These are phyloP conservation scores for Mixornis gularis DNA, from an alignment of 2,113 vertebrate species.

Conservation along the genomic window DNA sequence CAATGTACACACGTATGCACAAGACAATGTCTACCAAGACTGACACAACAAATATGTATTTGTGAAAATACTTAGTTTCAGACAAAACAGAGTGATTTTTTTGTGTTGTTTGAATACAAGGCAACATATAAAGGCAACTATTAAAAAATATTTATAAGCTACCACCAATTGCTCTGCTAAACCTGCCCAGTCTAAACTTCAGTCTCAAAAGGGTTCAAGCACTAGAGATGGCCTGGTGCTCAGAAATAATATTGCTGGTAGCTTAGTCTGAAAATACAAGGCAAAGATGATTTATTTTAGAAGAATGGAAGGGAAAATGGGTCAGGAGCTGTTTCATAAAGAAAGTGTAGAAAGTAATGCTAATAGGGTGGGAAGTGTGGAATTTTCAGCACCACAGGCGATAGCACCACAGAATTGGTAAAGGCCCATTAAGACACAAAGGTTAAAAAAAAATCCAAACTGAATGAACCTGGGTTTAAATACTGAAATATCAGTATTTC, in stretches of 20 bases:
- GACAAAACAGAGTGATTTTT: background rate
- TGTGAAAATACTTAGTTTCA: background rate
- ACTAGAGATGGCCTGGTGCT: background rate
- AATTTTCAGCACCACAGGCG: constrained; percentile 1
- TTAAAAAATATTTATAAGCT: background rate
- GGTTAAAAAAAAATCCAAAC: background rate
- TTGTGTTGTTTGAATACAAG: background rate
- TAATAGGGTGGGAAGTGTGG: background rate
- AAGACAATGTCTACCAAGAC: background rate
- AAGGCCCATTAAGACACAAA: background rate
- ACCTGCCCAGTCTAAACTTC: background rate
- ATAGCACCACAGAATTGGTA: background rate
- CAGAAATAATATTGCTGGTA: background rate
- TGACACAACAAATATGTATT: background rate
- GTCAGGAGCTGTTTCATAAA: background rate
- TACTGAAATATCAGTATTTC: background rate
- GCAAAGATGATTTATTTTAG: background rate
- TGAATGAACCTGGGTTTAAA: background rate
- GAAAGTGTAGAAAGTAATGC: background rate
- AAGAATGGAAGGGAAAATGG: constrained; percentile 1
- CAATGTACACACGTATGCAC: background rate
- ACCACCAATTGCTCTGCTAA: background rate
- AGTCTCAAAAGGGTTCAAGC: background rate
- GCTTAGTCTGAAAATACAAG: background rate
- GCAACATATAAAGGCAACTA: background rate